Evolutionary conservation across 2,113 vertebrate genomes (phyloP).

Genomic region (Serinus canaria): DNA sequence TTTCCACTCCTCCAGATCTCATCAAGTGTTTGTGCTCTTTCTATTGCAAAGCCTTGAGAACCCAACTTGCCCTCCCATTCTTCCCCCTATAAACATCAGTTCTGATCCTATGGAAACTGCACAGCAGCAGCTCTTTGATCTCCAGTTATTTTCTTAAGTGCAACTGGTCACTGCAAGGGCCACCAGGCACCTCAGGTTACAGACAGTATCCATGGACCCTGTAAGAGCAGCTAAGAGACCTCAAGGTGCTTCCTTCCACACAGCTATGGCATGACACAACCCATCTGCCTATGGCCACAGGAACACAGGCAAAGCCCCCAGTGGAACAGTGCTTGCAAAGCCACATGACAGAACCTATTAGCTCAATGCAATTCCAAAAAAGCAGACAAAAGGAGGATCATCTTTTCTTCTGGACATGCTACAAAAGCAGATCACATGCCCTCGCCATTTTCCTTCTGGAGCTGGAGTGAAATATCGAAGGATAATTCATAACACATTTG

Average conservation of each 20-base stretch:
- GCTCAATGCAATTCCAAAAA: not conserved
- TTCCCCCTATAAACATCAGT: not conserved
- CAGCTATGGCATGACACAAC: not conserved
- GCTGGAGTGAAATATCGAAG: not conserved
- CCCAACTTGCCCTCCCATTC: not conserved
- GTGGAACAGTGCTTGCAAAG: not conserved
- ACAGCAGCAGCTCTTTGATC: not conserved
- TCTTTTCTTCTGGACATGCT: not conserved
- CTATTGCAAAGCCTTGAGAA: not conserved
- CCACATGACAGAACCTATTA: not conserved
- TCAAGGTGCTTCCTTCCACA: not conserved
- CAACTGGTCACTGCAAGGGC: not conserved
- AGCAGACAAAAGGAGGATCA: not conserved
- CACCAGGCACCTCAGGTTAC: not conserved
- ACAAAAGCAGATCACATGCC: not conserved
- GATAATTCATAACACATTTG: conserved; percentile 24
- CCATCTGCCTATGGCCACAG: not conserved
- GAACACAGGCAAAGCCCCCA: not conserved
- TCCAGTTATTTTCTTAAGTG: not conserved
- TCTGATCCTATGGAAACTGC: not conserved
- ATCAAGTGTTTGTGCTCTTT: not conserved
- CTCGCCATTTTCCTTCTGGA: not conserved
- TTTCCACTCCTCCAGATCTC: not conserved
- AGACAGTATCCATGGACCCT: fast-evolving
- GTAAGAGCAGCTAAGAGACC: not conserved